Conservation (phyloP, 2,888 invertebrate genomes). For the Nineta flava region DNA sequence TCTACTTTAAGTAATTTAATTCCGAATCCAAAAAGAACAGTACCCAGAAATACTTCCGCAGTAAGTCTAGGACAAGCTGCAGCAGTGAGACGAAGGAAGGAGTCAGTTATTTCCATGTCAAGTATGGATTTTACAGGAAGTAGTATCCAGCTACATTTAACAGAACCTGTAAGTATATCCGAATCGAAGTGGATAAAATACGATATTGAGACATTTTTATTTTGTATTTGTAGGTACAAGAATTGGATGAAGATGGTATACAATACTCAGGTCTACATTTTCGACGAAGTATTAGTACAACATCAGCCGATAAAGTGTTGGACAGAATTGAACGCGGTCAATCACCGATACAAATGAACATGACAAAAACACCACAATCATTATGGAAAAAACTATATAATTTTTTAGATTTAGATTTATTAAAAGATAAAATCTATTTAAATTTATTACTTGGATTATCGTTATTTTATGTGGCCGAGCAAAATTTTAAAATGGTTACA, state of each 20-base stretch:
- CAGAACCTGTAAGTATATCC: constrained; percentile 30
- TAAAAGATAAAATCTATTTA: constrained; percentile 56
- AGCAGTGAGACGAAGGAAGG: constrained; percentile 37
- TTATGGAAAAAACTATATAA: constrained; percentile 32
- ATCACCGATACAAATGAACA: constrained; percentile 1
- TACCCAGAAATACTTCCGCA: constrained; percentile 27
- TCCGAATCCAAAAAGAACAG: constrained; percentile 17
- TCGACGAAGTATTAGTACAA: neutral
- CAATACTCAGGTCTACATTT: neutral
- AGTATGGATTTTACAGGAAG: constrained; percentile 62
- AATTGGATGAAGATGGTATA: constrained; percentile 16
- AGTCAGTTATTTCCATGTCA: constrained; percentile 54
- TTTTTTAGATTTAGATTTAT: constrained; percentile 52
- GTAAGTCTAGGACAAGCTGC: constrained; percentile 21
- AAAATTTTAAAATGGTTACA: constrained; percentile 58
- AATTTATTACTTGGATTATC: constrained; percentile 56
- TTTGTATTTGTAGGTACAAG: constrained; percentile 30
- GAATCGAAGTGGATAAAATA: constrained; percentile 1
- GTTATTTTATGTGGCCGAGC: constrained; percentile 57
- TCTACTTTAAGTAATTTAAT: neutral
- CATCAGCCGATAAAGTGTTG: neutral
- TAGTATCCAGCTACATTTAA: constrained; percentile 50
- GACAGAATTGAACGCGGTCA: neutral
- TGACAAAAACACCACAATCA: neutral
- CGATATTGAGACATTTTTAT: too few relatives aligned